Evolutionary conservation across 2,888 invertebrate species (phyloP).

Genomic region (Eupithecia pulchellata): DNA sequence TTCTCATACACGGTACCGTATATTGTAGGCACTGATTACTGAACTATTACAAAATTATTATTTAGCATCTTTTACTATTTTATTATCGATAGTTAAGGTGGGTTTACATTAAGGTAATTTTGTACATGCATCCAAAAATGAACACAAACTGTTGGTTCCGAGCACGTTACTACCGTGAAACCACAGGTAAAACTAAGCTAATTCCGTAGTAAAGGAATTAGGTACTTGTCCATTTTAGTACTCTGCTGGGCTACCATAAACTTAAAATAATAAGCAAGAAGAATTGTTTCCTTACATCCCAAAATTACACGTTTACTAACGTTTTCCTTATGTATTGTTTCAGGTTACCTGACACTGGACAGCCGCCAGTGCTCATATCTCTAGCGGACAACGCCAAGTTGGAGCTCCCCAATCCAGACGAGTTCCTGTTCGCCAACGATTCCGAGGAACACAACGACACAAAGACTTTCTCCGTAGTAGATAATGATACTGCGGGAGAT

Average conservation of each 20-base stretch:
- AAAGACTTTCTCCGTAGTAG: slow-evolving; percentile 71
- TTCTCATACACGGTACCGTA: neutral
- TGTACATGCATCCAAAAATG: neutral
- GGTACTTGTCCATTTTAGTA: neutral
- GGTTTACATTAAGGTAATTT: neutral
- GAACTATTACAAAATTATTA: neutral
- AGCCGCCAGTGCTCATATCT: slow-evolving; percentile 86
- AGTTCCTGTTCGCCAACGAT: slow-evolving; percentile 79
- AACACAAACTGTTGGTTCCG: neutral
- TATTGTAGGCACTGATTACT: neutral
- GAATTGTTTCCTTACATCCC: neutral
- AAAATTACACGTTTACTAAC: slow-evolving; percentile 22
- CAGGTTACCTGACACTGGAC: slow-evolving; percentile 88
- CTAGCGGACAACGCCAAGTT: slow-evolving; percentile 86
- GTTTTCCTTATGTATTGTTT: slow-evolving; percentile 53
- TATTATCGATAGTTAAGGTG: neutral
- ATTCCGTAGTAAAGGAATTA: neutral
- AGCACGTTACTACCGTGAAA: neutral
- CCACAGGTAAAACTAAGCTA: neutral
- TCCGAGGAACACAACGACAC: slow-evolving; percentile 77
- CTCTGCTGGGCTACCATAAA: neutral
- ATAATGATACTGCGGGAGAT: slow-evolving; percentile 61
- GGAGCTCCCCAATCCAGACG: slow-evolving; percentile 85
- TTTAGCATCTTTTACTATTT: neutral
- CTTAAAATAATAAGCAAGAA: neutral